Evolutionary conservation across 2,113 vertebrate genomes (phyloP), one percentile per base, ranked within the genome.

Genomic region (Nibea coibor): DNA sequence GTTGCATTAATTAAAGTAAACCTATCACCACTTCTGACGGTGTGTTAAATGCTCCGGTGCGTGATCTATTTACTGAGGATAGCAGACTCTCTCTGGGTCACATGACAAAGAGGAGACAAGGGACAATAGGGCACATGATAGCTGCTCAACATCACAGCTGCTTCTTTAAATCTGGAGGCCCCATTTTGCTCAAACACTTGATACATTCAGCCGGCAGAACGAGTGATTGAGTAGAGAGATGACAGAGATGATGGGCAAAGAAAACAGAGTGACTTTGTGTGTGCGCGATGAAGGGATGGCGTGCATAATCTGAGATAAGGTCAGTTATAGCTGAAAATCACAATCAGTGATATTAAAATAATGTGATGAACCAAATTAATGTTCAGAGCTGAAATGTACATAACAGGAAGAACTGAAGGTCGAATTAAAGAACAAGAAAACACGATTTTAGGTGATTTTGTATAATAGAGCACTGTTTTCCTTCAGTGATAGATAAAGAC

Each of bases 341-440:
- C 53, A 86, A 78, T 83, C 79, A 84, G 74, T 91, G 89, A 89
- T 87, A 91, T 88, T 89, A 87, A 85, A 78, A 48, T 79, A 80
- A 88, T 6, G 2, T 1, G 63, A 75, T 85, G 78, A 88, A 80
- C 85, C 87, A 87, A 82, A 77, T 31, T 54, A 39, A 57, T 66
- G 61, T n/a, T 72, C 70, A 58, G 62, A 62, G 17, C 24, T 54
- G 26, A 50, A 68, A 43, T 9, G 28, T 48, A 10, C 28, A n/a
- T 1, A 66, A 42, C 42, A 76, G 56, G 20, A 68, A 39, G 20
- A 54, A 64, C 22, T 24, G 20, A 79, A 61, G 51, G 54, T 68
- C 77, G 75, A 45, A 45, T 15, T 45, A 26, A 53, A 72, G 42
- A 19, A 56, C 28, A 28, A 57, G 0, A 59, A 26, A 69, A 75